Base-by-base conservation (phyloP, 2,888 invertebrate species). In the Lottia gigantea region DNA sequence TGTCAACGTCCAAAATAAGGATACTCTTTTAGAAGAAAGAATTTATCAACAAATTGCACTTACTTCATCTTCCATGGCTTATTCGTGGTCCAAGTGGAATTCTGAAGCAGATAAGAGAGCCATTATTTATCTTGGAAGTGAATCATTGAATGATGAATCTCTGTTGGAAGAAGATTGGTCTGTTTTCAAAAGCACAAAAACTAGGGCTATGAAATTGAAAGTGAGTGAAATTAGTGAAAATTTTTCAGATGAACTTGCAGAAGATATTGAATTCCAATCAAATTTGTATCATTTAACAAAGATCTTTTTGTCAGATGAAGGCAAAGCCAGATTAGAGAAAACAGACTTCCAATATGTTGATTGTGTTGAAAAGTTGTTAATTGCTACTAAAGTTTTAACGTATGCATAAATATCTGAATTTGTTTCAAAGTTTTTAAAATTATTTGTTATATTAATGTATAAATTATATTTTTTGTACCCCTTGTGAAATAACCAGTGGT, bases 71-170 rank as follows among this genome's bases (percentile, higher is more conserved):
- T 71, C 82, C 11, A 82, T 87, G 77, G 87, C 88, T 6, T 88
- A 83, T 77, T 80, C 85, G 14, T 88, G 86, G 85, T 88, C 88
- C 14, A 85, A 86, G 74, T 88, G 88, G 88, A 88, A 88, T 76
- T 74, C 78, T 46, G 83, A 84, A 16, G 71, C 74, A 8, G 82
- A 83, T 46, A 78, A 79, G 19, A 80, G 78, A 64, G 82, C 80
- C 66, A 78, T 88, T 16, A 72, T 88, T 26, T 80, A 88, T 74
- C 87, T 87, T 75, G 85, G 77, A 19, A 78, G 82, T 19, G 87
- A 88, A 75, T 79, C 85, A 8, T 71, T 87, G 26, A 72, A 78
- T 31, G 85, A 88, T 74, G 85, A 85, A 73, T 82, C 85, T 0
- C 74, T 88, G 31, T 76, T 83, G 15, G 88, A 88, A 85, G 87